These are phyloP conservation scores for Turdus rufiventris DNA, from an alignment of 2,113 vertebrate species.

Conservation along the genomic window DNA sequence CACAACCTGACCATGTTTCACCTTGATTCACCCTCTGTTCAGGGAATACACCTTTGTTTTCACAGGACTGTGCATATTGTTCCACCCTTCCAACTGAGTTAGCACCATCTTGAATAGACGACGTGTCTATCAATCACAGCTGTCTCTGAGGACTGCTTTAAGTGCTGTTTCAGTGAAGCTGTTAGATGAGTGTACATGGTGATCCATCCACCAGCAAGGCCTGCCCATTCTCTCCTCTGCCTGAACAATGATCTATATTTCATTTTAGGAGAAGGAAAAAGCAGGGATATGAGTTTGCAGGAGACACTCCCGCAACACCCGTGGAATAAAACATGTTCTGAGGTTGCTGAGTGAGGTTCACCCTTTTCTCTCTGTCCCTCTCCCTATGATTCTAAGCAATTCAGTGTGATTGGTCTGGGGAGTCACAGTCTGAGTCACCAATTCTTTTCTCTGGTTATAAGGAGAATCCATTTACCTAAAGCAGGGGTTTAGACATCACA, in stretches of 20 bases:
- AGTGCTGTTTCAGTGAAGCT: background rate
- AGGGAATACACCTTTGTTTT: background rate
- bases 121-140: conserved; percentile 14
- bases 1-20: background rate
- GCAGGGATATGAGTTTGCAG: background rate
- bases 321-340: background rate
- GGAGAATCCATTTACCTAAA: background rate
- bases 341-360: background rate
- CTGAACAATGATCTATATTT: background rate
- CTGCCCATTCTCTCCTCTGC: background rate
- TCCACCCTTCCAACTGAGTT: conserved; percentile 23
- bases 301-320: rapidly evolving
- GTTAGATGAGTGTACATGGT: background rate
- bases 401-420: background rate
- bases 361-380: background rate
- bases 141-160: conserved; percentile 6
- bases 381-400: background rate
- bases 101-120: conserved; percentile 7
- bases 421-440: background rate
- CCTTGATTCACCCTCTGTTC: background rate
- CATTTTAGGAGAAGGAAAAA: background rate
- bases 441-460: background rate
- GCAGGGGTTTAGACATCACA: background rate
- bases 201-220: background rate
- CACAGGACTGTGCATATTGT: background rate